Evolutionary conservation across 2,797 vertebrate species (phyloP), one percentile per base, ranked within the genome.

Genomic region (Garrulus glandarius): DNA sequence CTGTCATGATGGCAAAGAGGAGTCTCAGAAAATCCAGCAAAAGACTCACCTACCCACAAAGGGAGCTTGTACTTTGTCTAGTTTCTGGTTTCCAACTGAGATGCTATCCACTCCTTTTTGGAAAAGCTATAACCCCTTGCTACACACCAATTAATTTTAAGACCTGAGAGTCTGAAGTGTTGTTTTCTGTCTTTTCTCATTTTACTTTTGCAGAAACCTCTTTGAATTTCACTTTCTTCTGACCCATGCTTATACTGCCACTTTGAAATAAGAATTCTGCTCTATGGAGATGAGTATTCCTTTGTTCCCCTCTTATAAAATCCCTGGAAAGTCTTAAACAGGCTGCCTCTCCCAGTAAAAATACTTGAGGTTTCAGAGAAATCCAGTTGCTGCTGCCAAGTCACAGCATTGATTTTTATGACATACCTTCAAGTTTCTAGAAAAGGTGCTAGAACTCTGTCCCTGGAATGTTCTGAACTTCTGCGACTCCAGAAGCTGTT

Each of bases 1-100:
- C 22, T 22, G 15, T 49, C 9, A 1, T 0, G 5, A 83, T 4
- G 2, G 47, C 11, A 9, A 74, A 53, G 37, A 76, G 36, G 4
- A 43, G 36, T 39, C 55, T 72, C 74, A 88, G 46, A 55, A 93
- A 92, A 82, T 17, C 70, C 30, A 80, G 32, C 15, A 19, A 61
- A 72, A 50, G 52, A 27, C 36, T 60, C 27, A 64, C 6, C 41
- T 47, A 57, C 26, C n/a, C 75, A 29, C 53, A 74, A 29, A 47
- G 2, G 27, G 12, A 78, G 19, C 7, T 23, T 23, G 10, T 18
- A 44, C 15, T 67, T 26, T 1, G 24, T 16, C 24, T 3, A 32
- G 47, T 20, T 83, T 43, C 29, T 77, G 13, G 15, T 43, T 78
- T 59, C 61, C n/a, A 77, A 10, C 10, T 9, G 15, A 78, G 50